phyloP scores from a whole-genome alignment of 2,797 vertebrate species.

The Xiphorhynchus erythropygius region DNA sequence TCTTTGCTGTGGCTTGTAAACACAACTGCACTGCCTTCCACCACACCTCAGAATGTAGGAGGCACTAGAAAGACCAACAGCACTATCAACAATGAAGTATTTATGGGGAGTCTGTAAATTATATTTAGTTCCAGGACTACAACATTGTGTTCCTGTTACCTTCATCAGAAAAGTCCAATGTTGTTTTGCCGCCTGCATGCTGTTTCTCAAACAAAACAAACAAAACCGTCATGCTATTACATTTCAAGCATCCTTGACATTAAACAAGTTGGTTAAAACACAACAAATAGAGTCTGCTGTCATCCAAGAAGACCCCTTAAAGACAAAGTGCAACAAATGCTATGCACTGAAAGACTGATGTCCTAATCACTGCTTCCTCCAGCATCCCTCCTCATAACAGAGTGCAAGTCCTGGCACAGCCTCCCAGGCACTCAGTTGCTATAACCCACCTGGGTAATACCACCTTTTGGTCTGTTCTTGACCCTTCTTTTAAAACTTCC shows the following conservation, averaged over 20 bases:
- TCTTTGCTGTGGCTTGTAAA: neutral
- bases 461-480: neutral
- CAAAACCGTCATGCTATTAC: neutral
- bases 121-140: neutral
- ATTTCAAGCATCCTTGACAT: neutral
- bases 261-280: neutral
- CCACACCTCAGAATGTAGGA: neutral
- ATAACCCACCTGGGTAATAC: neutral
- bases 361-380: conserved; percentile 30
- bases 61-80: neutral
- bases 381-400: conserved; percentile 13
- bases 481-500: neutral
- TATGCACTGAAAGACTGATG: conserved; percentile 46
- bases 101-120: neutral
- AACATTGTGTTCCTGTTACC: neutral
- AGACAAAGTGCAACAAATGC: conserved; percentile 32
- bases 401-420: conserved; percentile 38
- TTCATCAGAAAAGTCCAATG: neutral
- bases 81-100: neutral
- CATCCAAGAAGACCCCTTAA: conserved; percentile 29
- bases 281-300: neutral
- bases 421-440: conserved; percentile 22
- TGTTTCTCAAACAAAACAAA: neutral
- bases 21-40: neutral
- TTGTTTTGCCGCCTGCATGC: neutral